Evolutionary conservation across 35 echinoderm and acorn worm species (phyloP), one percentile per base, ranked within the genome.

Genomic region (Amphiura filiformis): DNA sequence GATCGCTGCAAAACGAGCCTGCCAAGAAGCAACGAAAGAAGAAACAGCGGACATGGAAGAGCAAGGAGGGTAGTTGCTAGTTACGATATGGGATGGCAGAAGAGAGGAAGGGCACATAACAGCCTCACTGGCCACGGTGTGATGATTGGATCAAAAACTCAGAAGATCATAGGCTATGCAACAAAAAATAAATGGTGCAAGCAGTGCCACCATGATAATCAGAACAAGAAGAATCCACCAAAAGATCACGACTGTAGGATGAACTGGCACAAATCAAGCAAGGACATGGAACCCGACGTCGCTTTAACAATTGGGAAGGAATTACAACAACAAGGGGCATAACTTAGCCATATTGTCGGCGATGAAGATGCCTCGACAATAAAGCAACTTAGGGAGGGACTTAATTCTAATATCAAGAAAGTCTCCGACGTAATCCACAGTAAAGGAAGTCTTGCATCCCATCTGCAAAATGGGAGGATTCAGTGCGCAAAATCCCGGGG

Each of bases 1-100:
- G 41, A 47, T 9, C 17, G 41, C 17, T 17, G 41, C 41, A 47
- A 47, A 47, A 47, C 41, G 41, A 47, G 17, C 41, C 41, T 47
- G 41, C 17, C 41, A 17, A 17, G 41, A 47, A 47, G 41, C 41
- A 9, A 47, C 41, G 17, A 47, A 47, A 17, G 41, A 47, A 47
- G 41, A 47, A 47, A 47, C 41, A n/a, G n/a, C n/a, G n/a, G n/a
- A n/a, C n/a, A n/a, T n/a, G n/a, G n/a, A n/a, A n/a, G n/a, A n/a
- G n/a, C n/a, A n/a, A n/a, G n/a, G n/a, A n/a, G n/a, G n/a, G n/a
- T n/a, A n/a, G n/a, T n/a, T n/a, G 41, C 41, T 17, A 47, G 41
- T 70, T 70, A 70, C 28, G 61, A 70, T 70, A 70, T 70, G 61
- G 61, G 61, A 15, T 70, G 61, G 61, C 61, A 70, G 26, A 70